Evolutionary conservation across 92 coral and sea anemone genomes (phyloP).

Genomic region (Zoanthus gigantus): DNA sequence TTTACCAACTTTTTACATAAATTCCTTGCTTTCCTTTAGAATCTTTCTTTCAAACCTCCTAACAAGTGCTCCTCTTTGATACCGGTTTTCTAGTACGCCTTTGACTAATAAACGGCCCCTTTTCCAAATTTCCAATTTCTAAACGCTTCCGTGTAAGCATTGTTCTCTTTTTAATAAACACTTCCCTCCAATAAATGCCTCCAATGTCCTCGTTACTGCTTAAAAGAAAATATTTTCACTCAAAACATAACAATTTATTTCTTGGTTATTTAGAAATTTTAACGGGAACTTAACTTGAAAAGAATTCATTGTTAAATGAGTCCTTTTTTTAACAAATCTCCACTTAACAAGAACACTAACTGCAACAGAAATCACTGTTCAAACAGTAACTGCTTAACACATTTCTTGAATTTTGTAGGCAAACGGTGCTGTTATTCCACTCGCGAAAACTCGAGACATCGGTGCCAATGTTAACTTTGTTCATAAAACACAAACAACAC

Average conservation of each 20-base stretch:
- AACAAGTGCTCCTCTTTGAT: slow-evolving; percentile 17
- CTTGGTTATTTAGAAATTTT: slow-evolving; percentile 8
- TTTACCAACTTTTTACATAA: slow-evolving; percentile 16
- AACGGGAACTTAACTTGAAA: slow-evolving; percentile 8
- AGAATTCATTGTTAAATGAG: not conserved
- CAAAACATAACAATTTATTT: not conserved
- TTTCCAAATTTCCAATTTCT: slow-evolving; percentile 23
- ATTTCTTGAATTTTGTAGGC: too few species aligned
- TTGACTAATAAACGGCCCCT: slow-evolving; percentile 19
- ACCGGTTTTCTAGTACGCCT: not conserved
- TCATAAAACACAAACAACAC: slow-evolving; percentile 7
- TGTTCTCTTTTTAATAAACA: slow-evolving; percentile 7
- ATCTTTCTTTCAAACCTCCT: slow-evolving; percentile 22
- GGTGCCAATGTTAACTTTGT: slow-evolving; percentile 17
- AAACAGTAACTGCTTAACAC: too few species aligned
- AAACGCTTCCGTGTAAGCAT: slow-evolving; percentile 4
- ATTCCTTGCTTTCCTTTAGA: slow-evolving; percentile 14
- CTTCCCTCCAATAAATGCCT: slow-evolving; percentile 1
- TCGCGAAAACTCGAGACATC: slow-evolving; percentile 22
- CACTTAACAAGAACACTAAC: not conserved
- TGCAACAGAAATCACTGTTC: too few species aligned
- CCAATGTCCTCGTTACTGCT: slow-evolving; percentile 12
- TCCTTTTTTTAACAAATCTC: slow-evolving; percentile 5
- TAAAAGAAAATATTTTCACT: not conserved
- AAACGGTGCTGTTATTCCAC: too few species aligned